Evolutionary conservation across 2,888 invertebrate genomes (phyloP).

Genomic region (Blastobasis adustella): DNA sequence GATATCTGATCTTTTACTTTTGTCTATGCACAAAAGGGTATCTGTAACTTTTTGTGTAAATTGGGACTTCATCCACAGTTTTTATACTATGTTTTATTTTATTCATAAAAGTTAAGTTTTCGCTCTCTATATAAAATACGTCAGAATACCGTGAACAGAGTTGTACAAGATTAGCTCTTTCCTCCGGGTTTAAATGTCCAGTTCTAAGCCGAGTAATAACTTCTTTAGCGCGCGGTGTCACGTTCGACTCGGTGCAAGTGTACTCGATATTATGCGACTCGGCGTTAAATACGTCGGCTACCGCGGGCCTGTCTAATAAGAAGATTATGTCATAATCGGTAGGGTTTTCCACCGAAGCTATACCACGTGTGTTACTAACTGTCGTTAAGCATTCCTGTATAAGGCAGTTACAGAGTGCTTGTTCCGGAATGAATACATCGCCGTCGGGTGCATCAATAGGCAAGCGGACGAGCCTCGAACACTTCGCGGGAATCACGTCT

Average conservation of each 20-base stretch:
- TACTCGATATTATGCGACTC: constrained; percentile 3
- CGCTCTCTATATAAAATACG: constrained; percentile 12
- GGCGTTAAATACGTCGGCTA: constrained; percentile 6
- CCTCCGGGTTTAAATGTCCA: constrained; percentile 12
- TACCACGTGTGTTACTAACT: too few species aligned
- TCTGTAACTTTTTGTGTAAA: constrained; percentile 14
- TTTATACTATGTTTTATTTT: constrained; percentile 11
- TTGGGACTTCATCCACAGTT: constrained; percentile 13
- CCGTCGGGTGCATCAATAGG: constrained; percentile 6
- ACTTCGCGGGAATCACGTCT: constrained; percentile 9
- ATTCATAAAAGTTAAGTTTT: constrained; percentile 9
- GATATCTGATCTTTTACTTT: constrained; percentile 14
- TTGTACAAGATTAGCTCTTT: constrained; percentile 7
- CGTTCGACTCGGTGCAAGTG: background rate
- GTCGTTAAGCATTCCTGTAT: constrained; percentile 8
- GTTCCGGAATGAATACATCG: constrained; percentile 4
- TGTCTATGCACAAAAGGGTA: constrained; percentile 14
- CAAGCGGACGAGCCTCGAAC: constrained; percentile 6
- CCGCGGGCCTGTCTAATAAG: constrained; percentile 8
- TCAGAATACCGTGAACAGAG: constrained; percentile 10
- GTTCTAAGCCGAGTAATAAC: constrained; percentile 11
- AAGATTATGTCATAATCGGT: constrained; percentile 12
- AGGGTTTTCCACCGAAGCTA: too few species aligned
- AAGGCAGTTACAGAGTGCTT: constrained; percentile 7
- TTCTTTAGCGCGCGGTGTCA: constrained; percentile 1